Percentiles rank a stretch among this genome's conserved stretches.
These are phyloP conservation scores for Montipora capricornis DNA, from an alignment of 64 coral and sea anemone species.

Conservation along the genomic window DNA sequence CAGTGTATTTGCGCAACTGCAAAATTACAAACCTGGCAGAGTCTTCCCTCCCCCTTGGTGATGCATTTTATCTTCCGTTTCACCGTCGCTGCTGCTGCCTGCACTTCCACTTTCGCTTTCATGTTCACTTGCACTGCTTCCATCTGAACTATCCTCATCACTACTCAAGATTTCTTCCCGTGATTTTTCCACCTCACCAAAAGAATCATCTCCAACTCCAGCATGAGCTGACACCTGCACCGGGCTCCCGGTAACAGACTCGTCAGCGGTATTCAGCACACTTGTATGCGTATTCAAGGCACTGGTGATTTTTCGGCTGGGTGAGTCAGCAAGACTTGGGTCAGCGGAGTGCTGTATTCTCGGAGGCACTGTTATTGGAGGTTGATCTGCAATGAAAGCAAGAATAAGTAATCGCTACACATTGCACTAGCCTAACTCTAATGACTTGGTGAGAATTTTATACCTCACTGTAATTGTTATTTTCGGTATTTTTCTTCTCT, in stretches of 20 bases:
- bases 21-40: constrained; percentile 48
- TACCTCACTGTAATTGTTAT: too few species aligned
- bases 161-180: constrained; percentile 38
- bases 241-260: constrained; percentile 35
- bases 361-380: constrained; percentile 1
- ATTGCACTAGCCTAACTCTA: too few species aligned
- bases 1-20: background rate
- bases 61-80: constrained; percentile 15
- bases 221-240: constrained; percentile 11
- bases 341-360: constrained; percentile 38
- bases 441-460: too few species aligned
- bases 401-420: background rate
- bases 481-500: too few species aligned
- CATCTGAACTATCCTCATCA: constrained; percentile 65
- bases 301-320: constrained; percentile 62
- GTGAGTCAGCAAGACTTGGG: constrained; percentile 31
- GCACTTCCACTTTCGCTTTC: constrained; percentile 60
- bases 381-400: background rate
- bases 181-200: background rate
- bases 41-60: constrained; percentile 79
- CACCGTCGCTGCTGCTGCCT: constrained; percentile 73
- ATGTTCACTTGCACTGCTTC: constrained; percentile 79
- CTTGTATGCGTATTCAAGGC: constrained; percentile 79
- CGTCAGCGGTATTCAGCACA: constrained; percentile 77
- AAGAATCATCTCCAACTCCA: background rate